Base-by-base conservation (phyloP, 1,140 invertebrate genomes). In the Tetraneura akinire region DNA sequence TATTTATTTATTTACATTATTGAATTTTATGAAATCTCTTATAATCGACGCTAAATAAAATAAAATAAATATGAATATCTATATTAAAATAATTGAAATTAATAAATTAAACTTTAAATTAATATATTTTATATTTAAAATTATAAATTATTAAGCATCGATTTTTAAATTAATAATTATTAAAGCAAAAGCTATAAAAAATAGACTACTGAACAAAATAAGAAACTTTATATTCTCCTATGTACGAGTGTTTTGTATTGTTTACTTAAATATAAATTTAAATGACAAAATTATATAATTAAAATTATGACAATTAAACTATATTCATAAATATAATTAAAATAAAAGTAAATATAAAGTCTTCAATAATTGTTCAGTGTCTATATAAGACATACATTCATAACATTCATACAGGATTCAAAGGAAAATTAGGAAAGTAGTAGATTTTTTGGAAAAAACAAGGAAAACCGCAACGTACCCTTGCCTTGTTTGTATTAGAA, bases 401-500 rank as follows among this genome's bases (percentile, higher is more conserved):
- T 45, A n/a, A 60, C 74, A 78, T 78, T 45, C 55, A 78, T 78
- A 21, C 74, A 16, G 37, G 55, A 78, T 45, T 29, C n/a, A 78
- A 4, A 78, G 74, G 74, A 47, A 62, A 11, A 45, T 60, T 16
- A 45, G 74, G 18, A 78, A 60, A 45, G 18, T 47, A 37, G 62
- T 55, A 14, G 42, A 78, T 29, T n/a, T 9, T 37, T 76, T 11
- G 32, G 74, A 51, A 29, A 26, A 78, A 78, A 53, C 26, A 26
- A 78, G 74, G 74, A 78, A 76, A 60, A 60, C 74, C 74, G 74
- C 37, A 78, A 78, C 74, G 55, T 78, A 78, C 74, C 74, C 74
- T 62, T 78, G 74, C 16, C 47, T 78, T 29, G 14, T 42, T 45
- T 26, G 29, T 47, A 6, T 21, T n/a, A 18, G 13, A 16, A 37